Percentiles rank a stretch among this genome's conserved stretches.
Conservation (phyloP, 1,140 invertebrate species). For the Steinernema khuongi region DNA sequence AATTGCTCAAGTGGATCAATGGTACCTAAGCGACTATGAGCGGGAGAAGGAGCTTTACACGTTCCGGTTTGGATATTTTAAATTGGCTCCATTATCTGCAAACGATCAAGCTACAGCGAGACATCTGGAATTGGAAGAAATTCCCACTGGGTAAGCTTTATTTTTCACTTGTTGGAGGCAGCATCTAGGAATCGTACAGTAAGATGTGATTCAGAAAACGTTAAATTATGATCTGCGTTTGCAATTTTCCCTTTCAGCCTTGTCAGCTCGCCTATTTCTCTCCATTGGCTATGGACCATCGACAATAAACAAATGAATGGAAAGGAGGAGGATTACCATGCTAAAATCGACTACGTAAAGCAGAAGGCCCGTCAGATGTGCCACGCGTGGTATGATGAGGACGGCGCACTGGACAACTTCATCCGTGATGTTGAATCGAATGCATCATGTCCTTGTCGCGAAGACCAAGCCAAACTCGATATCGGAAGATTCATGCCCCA, state of each 20-base stretch:
- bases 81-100: slow-evolving; percentile 42
- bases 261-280: slow-evolving; percentile 53
- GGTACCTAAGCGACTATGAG: slow-evolving; percentile 55
- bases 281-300: slow-evolving; percentile 55
- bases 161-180: too few relatives aligned
- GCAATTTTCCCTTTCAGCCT: slow-evolving; percentile 36
- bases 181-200: too few relatives aligned
- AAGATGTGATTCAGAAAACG: background rate
- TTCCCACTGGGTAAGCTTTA: background rate
- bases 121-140: background rate
- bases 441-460: slow-evolving; percentile 56
- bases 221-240: slow-evolving; percentile 11
- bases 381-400: slow-evolving; percentile 57
- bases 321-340: slow-evolving; percentile 40
- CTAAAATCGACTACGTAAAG: slow-evolving; percentile 41
- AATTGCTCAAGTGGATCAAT: slow-evolving; percentile 50
- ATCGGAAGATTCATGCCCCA: slow-evolving; percentile 56
- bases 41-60: slow-evolving; percentile 52
- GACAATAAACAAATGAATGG: slow-evolving; percentile 43
- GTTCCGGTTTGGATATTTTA: slow-evolving; percentile 52
- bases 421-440: slow-evolving; percentile 53
- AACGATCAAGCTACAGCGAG: slow-evolving; percentile 16
- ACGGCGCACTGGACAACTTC: slow-evolving; percentile 53
- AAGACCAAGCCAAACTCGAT: slow-evolving; percentile 52
- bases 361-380: slow-evolving; percentile 55